Evolutionary conservation across 2,888 invertebrate genomes (phyloP), one percentile per base, ranked within the genome.

Genomic region (Drosophila neutralis): DNA sequence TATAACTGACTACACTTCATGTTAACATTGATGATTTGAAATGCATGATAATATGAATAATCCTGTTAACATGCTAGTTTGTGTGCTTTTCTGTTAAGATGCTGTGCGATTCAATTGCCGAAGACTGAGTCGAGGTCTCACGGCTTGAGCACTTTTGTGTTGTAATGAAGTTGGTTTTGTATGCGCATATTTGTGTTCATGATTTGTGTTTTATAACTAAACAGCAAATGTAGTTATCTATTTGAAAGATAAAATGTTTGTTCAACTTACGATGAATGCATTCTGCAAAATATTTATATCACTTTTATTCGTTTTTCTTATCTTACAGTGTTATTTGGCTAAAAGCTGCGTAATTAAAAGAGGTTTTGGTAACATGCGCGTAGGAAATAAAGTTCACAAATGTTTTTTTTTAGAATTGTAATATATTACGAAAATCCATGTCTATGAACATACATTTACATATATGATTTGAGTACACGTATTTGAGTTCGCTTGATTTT

Each of bases 211-310:
- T 6, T 29, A 18, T 11, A 51, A 21, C n/a, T n/a, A 33, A 15
- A 49, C 45, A 15, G 5, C 18, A 7, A 24, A 36, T 53, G 6
- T 5, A 35, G 10, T 18, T 35, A 29, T 64, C 49, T 51, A 40
- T 65, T 38, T 40, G 21, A 66, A 29, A 29, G 4, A 11, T 51
- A 10, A 49, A 18, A 27, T 29, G 18, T 29, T 38, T 52, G 31
- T 53, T 42, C 21, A 63, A 83, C 83, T 83, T 89, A 83, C 83
- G 77, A 59, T 42, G 86, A 77, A 72, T 90, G 83, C 89, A 85
- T 85, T 51, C 62, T 73, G 76, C 31, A 61, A 48, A 49, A 51
- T 38, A 42, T 53, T 59, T 65, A 21, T 38, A n/a, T 31, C 56
- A 24, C 57, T 45, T 31, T 29, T 57, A 4, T 31, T 33, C 29